Evolutionary conservation across 2,797 vertebrate genomes (phyloP).

Genomic region (Danio choprae): DNA sequence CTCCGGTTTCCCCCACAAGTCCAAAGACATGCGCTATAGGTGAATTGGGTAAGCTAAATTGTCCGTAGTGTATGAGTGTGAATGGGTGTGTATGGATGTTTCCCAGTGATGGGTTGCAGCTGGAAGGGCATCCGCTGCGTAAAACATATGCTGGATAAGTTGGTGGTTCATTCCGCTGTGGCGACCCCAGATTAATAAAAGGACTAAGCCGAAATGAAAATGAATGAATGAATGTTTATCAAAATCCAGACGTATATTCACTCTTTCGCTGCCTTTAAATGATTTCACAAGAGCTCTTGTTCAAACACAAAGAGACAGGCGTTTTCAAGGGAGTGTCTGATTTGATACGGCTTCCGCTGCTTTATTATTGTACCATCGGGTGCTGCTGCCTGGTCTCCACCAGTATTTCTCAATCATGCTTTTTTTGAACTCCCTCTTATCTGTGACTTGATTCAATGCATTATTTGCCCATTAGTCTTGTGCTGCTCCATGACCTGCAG

Average conservation of each 20-base stretch:
- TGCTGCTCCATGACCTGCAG: neutral
- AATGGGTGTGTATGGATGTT: too few relatives aligned
- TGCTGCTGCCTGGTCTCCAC: neutral
- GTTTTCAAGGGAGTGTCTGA: constrained; percentile 22
- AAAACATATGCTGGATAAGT: too few relatives aligned
- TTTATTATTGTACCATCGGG: neutral
- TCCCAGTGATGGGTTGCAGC: too few relatives aligned
- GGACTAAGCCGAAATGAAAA: too few relatives aligned
- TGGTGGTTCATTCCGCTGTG: too few relatives aligned
- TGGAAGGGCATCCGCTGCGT: too few relatives aligned
- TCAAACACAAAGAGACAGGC: neutral
- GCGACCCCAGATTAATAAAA: too few relatives aligned
- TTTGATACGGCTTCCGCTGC: neutral
- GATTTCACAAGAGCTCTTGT: neutral
- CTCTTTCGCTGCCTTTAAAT: neutral
- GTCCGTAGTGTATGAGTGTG: too few relatives aligned
- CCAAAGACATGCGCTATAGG: too few relatives aligned
- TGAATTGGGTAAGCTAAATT: too few relatives aligned
- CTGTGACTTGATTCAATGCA: neutral
- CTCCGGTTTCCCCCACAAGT: too few relatives aligned
- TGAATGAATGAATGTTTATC: too few relatives aligned
- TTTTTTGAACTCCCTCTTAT: constrained; percentile 13
- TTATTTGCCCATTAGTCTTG: neutral
- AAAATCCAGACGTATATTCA: neutral
- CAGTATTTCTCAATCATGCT: constrained; percentile 13